Conservation (phyloP, 2,888 invertebrate species). For the Frankliniella intonsa region DNA sequence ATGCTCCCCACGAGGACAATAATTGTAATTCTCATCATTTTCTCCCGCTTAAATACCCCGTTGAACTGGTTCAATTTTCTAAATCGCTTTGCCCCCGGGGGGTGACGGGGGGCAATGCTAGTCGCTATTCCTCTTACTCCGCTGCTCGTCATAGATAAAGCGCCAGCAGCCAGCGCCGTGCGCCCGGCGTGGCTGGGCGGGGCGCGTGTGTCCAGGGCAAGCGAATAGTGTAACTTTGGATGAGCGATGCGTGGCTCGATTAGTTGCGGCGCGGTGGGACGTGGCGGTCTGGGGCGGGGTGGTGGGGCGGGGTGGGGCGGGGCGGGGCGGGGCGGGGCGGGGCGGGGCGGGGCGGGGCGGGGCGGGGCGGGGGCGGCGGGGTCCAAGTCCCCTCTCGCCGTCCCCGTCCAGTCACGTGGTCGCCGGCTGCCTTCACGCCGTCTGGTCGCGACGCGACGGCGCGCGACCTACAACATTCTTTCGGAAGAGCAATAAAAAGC, state of each 20-base stretch:
- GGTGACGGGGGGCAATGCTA: too few relatives aligned
- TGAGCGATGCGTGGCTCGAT: background rate
- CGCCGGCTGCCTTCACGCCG: background rate
- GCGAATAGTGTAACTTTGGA: background rate
- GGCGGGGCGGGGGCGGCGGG: background rate
- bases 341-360: background rate
- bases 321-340: background rate
- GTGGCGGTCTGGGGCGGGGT: background rate
- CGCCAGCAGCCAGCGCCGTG: too few relatives aligned
- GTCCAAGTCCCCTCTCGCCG: background rate
- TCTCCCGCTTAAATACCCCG: too few relatives aligned
- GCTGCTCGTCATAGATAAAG: too few relatives aligned
- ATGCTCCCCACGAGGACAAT: too few relatives aligned
- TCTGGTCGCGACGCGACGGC: background rate
- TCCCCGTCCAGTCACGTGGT: background rate
- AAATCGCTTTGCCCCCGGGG: too few relatives aligned
- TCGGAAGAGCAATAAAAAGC: background rate
- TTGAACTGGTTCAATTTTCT: too few relatives aligned
- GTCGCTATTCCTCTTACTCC: too few relatives aligned
- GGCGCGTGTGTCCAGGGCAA: too few relatives aligned
- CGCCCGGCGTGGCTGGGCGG: too few relatives aligned
- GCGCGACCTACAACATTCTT: background rate
- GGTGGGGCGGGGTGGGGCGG: background rate
- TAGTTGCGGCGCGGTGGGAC: background rate
- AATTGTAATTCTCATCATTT: too few relatives aligned